phyloP scores from a whole-genome alignment of 2,797 vertebrate genomes.

The Crax fasciolata region DNA sequence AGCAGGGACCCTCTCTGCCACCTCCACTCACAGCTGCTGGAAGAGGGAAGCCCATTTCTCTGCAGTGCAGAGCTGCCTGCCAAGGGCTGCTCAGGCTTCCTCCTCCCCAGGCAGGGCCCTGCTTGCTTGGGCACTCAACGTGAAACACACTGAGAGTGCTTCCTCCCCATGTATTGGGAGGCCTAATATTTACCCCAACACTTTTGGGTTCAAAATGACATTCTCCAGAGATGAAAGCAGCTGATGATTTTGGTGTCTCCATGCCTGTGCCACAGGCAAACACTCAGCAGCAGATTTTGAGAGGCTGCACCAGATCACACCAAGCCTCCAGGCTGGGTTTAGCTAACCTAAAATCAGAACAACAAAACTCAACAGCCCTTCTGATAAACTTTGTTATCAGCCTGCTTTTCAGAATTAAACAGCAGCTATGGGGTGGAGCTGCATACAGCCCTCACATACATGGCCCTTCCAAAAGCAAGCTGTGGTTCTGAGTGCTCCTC shows the following conservation, averaged over 20 bases:
- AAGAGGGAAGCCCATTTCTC: not conserved
- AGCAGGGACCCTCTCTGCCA: not conserved
- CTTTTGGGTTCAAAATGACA: not conserved
- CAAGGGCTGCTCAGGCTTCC: not conserved
- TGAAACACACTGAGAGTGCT: not conserved
- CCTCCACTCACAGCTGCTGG: not conserved
- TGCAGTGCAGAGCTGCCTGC: not conserved
- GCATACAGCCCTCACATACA: not conserved
- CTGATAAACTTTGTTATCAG: not conserved
- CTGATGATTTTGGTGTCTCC: not conserved
- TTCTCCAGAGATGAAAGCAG: not conserved
- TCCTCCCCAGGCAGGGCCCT: not conserved
- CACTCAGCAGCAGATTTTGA: not conserved
- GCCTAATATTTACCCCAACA: not conserved
- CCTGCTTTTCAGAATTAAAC: not conserved
- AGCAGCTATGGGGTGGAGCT: rapidly evolving
- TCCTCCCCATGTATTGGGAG: not conserved
- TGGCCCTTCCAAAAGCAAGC: not conserved
- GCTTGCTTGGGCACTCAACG: not conserved
- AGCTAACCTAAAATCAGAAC: not conserved
- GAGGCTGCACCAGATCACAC: not conserved
- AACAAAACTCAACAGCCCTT: not conserved
- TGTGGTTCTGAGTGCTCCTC: not conserved
- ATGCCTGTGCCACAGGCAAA: not conserved
- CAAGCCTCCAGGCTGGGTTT: not conserved